Percentiles rank a stretch among this genome's conserved stretches.
phyloP scores from a whole-genome alignment of 1,140 invertebrate genomes.

The Ceratosolen solmsi region DNA sequence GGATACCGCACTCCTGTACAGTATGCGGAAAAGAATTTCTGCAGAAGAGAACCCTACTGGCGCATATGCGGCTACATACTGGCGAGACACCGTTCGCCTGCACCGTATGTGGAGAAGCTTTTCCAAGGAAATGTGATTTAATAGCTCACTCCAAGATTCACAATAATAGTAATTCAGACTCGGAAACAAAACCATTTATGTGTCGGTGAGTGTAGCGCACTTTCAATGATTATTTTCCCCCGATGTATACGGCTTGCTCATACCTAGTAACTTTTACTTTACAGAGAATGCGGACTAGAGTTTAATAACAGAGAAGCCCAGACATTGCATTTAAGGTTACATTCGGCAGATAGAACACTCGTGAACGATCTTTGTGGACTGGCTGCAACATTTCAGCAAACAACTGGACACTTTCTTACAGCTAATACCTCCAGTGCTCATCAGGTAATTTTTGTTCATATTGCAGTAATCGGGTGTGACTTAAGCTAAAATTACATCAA shows the following conservation, averaged over 20 bases:
- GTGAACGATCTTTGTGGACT: constrained; percentile 89
- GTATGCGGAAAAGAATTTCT: constrained; percentile 88
- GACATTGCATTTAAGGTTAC: constrained; percentile 85
- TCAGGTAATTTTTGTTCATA: constrained; percentile 65
- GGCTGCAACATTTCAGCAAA: constrained; percentile 81
- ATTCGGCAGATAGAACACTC: constrained; percentile 87
- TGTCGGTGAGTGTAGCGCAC: constrained; percentile 64
- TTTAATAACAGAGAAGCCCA: constrained; percentile 83
- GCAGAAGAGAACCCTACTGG: constrained; percentile 85
- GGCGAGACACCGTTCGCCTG: constrained; percentile 80
- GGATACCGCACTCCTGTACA: constrained; percentile 85
- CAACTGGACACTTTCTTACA: constrained; percentile 77
- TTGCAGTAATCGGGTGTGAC: neutral
- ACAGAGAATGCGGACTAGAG: constrained; percentile 78
- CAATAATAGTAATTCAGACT: constrained; percentile 66
- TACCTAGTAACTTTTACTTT: neutral
- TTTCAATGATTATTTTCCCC: neutral
- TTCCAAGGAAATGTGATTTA: constrained; percentile 80
- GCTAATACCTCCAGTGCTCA: constrained; percentile 74
- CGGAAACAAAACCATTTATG: constrained; percentile 69
- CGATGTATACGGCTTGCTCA: neutral
- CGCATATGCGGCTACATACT: constrained; percentile 81
- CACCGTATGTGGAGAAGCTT: constrained; percentile 84
- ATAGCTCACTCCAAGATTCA: constrained; percentile 81
- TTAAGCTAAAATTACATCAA: too few species aligned